Evolutionary conservation across 2,113 vertebrate genomes (phyloP).

Genomic region (Mesocricetus auratus): DNA sequence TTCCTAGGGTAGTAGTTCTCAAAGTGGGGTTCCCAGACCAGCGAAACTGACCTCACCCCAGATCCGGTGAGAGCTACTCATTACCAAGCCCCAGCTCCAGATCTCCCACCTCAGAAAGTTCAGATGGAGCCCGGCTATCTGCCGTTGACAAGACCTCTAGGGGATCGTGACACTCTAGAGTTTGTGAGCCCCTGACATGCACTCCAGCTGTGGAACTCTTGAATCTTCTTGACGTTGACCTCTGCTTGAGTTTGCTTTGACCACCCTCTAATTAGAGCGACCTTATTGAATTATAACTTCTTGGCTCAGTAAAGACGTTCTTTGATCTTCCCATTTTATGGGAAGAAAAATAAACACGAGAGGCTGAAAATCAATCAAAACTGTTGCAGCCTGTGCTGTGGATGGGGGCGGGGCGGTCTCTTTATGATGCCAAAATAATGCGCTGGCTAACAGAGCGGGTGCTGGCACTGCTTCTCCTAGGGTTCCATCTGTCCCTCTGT

Average conservation of each 20-base stretch:
- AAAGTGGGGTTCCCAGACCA: neutral
- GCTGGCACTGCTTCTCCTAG: neutral
- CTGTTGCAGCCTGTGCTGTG: neutral
- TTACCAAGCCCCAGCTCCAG: neutral
- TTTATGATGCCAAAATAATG: neutral
- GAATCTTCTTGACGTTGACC: neutral
- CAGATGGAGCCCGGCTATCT: neutral
- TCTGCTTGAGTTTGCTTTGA: neutral
- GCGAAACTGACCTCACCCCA: neutral
- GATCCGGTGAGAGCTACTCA: neutral
- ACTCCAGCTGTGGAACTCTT: neutral
- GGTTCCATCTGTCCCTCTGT: neutral
- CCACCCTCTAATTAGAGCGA: neutral
- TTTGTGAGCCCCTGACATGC: neutral
- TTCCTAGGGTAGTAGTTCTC: neutral
- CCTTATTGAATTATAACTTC: neutral
- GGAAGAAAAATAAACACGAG: slow-evolving; percentile 36
- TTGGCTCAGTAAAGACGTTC: neutral
- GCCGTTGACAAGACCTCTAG: neutral
- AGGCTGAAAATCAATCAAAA: neutral
- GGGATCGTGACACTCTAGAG: neutral
- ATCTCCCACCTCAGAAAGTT: neutral
- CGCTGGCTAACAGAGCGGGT: neutral
- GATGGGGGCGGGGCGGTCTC: neutral
- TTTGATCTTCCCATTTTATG: slow-evolving; percentile 60